A percentile compares a stretch with the other conserved stretches of the same genome.
Evolutionary conservation across 2,797 vertebrate species (phyloP).

Genomic region (Oryzias dopingdopingensis): DNA sequence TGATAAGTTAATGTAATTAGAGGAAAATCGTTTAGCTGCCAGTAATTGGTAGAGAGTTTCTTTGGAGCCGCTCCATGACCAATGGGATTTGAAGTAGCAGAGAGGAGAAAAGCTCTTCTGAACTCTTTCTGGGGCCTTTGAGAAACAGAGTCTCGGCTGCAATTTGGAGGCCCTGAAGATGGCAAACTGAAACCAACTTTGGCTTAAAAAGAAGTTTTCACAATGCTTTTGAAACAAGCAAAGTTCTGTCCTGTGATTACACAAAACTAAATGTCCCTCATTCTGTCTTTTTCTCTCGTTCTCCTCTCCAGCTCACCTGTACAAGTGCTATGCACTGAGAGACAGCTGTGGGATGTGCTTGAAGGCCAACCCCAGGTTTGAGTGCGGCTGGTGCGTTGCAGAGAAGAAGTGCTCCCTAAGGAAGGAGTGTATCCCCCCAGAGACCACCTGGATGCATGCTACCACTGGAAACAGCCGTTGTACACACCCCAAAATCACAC

Average conservation of each 20-base stretch:
- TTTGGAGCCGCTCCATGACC: constrained; percentile 70
- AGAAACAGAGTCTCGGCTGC: constrained; percentile 33
- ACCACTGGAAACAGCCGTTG: constrained; percentile 90
- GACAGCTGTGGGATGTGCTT: constrained; percentile 96
- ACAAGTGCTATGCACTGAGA: constrained; percentile 92
- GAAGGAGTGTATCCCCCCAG: constrained; percentile 82
- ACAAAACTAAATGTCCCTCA: neutral
- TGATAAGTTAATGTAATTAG: constrained; percentile 76
- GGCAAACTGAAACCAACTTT: constrained; percentile 8
- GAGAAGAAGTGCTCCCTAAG: constrained; percentile 92
- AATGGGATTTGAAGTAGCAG: constrained; percentile 67
- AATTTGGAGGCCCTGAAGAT: constrained; percentile 37
- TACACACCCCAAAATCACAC: constrained; percentile 89
- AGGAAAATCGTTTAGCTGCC: constrained; percentile 61
- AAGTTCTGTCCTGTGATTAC: neutral
- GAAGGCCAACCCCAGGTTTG: constrained; percentile 92
- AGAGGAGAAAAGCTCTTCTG: constrained; percentile 30
- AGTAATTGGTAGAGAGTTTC: constrained; percentile 68
- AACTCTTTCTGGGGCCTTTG: constrained; percentile 40
- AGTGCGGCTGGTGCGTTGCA: constrained; percentile 93
- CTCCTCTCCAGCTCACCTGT: constrained; percentile 85
- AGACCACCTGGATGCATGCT: constrained; percentile 89
- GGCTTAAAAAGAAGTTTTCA: neutral
- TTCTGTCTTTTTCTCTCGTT: neutral
- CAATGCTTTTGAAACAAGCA: constrained; percentile 4